Evolutionary conservation across 2,113 vertebrate species (phyloP).

Genomic region (Ciconia stormi): DNA sequence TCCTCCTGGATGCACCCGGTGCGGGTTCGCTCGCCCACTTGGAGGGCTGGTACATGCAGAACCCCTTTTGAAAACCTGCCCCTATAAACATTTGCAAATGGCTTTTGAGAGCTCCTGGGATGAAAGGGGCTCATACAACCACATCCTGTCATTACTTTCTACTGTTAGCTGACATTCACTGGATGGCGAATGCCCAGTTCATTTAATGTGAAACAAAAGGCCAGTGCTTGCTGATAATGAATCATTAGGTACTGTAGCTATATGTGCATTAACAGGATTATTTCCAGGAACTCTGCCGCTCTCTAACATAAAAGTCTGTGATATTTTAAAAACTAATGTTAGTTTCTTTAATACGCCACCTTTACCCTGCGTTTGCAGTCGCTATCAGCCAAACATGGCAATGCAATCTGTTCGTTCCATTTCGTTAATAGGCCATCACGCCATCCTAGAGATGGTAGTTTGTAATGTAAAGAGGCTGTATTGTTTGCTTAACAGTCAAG

Average conservation of each 20-base stretch:
- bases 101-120: background rate
- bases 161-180: constrained; percentile 18
- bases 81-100: constrained; percentile 32
- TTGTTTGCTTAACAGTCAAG: constrained; percentile 82
- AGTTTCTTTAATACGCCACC: background rate
- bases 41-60: background rate
- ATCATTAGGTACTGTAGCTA: constrained; percentile 44
- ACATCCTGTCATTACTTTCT: constrained; percentile 33
- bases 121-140: constrained; percentile 29
- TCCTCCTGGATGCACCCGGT: fast-evolving
- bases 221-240: constrained; percentile 13
- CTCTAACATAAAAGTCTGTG: background rate
- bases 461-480: constrained; percentile 71
- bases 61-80: background rate
- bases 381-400: background rate
- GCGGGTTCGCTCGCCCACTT: background rate
- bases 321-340: constrained; percentile 20
- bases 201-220: constrained; percentile 54
- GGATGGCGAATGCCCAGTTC: constrained; percentile 31
- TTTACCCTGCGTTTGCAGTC: background rate
- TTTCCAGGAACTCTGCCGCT: background rate
- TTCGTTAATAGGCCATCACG: constrained; percentile 65
- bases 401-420: constrained; percentile 32
- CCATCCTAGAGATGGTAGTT: constrained; percentile 57
- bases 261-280: background rate